Evolutionary conservation across 2,113 vertebrate genomes (phyloP), one percentile per base, ranked within the genome.

Genomic region (Plotosus lineatus): DNA sequence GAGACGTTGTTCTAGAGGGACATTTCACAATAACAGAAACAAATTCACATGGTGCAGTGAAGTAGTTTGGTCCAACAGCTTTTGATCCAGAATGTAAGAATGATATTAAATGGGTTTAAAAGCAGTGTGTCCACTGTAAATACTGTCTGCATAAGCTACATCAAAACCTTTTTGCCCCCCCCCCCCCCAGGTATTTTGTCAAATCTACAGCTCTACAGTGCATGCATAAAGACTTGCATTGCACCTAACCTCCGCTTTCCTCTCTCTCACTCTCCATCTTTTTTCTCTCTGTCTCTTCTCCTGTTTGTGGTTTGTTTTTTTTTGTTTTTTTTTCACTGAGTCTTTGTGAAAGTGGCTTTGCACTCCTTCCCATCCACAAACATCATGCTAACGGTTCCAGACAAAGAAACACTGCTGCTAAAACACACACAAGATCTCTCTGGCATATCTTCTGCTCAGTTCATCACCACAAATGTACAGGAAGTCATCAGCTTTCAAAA

Each of bases 351-450:
- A 71, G 1, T 10, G 48, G 15, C 10, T 50, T 7, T 1, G 44
- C 5, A 51, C 10, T 0, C 77, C 75, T 92, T 92, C 90, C 88
- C 90, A 91, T 88, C 79, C 79, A 50, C 53, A 51, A 12, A 48
- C 42, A 31, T 26, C 73, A 56, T 60, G 33, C 44, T 83, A 83
- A 85, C 84, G 55, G 84, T 77, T 38, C 66, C 56, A 77, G 77
- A 65, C 42, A 14, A 36, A 50, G 42, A 26, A 61, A 80, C 17
- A 33, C 17, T 17, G 23, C 31, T 61, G 48, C 44, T 72, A 60
- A 58, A 76, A 75, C 58, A 72, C 68, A 38, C 31, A 3, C 42
- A 46, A 14, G 46, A 48, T 28, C 44, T 8, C 48, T 84, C 56
- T 56, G 68, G 8, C 44, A 44, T 36, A 51, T 60, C 58, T 79